Base-by-base conservation (phyloP, 2,797 vertebrate genomes). In the Ceryle rudis region DNA sequence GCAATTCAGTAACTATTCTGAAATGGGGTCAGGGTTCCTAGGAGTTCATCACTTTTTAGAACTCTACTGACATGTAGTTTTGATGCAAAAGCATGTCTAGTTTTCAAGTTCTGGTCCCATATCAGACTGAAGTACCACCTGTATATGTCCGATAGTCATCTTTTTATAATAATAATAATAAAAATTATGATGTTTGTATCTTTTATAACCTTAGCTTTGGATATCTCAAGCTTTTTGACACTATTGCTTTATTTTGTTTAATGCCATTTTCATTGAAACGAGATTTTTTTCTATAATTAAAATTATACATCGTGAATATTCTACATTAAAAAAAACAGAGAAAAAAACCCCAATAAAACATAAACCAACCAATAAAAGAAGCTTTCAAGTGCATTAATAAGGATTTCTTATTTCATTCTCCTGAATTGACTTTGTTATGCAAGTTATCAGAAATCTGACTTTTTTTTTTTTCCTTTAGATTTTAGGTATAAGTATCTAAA, bases 101-200 rank as follows among this genome's bases (percentile, higher is more conserved):
- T 41, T 91, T 64, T 20, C 11, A 65, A 37, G 11, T 66, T 71
- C 18, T 66, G 25, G 17, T 41, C 22, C 20, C 15, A 29, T 5
- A 46, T 6, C 49, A 60, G 11, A 29, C 25, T 26, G n/a, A 54
- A 82, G 22, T 33, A 51, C 17, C 20, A 58, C 4, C 1, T 26
- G 16, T 49, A 55, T 7, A 4, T 21, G 4, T 47, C 16, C 2
- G 1, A 44, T 3, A 60, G 8, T 22, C 26, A 46, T 5, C 1
- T 29, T 44, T 55, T 65, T 29, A 8, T 3, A 66, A 79, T 51
- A 58, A 41, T 51, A 58, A 41, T 15, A 66, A 19, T 31, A 55
- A 44, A 7, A 44, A 44, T 2, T 10, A 16, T 26, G 4, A 1
- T 67, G 1, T 5, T 85, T 79, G 1, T 42, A 23, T 29, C 13